These are phyloP conservation scores for Cyclina sinensis DNA, from an alignment of 1,140 invertebrate species.

Conservation along the genomic window DNA sequence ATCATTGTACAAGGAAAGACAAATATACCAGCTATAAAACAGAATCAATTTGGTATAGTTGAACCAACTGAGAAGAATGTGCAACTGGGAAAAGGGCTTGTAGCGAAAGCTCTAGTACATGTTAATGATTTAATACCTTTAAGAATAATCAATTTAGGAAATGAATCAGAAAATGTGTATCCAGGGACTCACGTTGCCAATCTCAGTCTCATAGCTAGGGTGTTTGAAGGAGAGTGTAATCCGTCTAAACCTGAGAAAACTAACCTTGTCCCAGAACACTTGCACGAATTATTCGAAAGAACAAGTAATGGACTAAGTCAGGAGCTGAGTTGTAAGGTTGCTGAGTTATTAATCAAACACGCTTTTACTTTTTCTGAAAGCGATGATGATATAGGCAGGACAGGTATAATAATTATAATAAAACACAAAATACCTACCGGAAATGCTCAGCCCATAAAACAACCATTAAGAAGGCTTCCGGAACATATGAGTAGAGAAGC, in stretches of 20 bases:
- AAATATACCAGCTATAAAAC: neutral
- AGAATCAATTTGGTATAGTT: neutral
- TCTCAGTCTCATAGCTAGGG: neutral
- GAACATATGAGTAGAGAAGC: constrained; percentile 26
- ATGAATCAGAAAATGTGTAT: neutral
- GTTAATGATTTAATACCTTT: neutral
- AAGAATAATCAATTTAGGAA: neutral
- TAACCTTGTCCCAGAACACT: neutral
- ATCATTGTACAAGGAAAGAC: neutral
- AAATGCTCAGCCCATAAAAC: constrained; percentile 52
- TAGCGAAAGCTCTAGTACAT: neutral
- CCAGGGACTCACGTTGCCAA: neutral
- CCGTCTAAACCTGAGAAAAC: neutral
- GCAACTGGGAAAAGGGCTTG: neutral
- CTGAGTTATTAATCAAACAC: constrained; percentile 14
- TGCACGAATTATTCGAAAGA: neutral
- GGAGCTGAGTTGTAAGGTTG: neutral
- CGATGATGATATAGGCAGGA: constrained; percentile 67
- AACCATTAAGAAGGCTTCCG: constrained; percentile 58
- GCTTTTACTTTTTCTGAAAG: constrained; percentile 48
- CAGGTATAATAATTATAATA: constrained; percentile 35
- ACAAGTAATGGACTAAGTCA: neutral
- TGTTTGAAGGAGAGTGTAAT: neutral
- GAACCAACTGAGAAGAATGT: neutral
- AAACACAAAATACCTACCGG: constrained; percentile 67